These are phyloP conservation scores for Antigone vipio DNA, from an alignment of 2,113 vertebrate species.

Conservation along the genomic window DNA sequence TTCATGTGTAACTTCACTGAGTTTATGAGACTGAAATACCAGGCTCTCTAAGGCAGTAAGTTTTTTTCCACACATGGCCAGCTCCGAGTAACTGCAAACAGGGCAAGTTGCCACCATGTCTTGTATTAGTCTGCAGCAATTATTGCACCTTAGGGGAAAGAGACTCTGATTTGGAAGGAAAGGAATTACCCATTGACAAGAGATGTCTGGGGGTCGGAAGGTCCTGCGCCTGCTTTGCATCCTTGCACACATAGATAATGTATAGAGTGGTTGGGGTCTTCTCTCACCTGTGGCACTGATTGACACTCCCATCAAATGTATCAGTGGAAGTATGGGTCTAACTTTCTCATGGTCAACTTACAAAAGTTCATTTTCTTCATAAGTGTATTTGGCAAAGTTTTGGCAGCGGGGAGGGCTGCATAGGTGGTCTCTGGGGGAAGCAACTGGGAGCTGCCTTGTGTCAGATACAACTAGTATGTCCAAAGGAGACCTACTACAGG, in stretches of 20 bases:
- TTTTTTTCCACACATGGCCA: background rate
- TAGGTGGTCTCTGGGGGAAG: background rate
- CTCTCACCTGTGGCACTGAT: background rate
- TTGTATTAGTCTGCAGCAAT: background rate
- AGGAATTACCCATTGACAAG: background rate
- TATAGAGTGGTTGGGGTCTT: background rate
- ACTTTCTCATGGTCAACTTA: background rate
- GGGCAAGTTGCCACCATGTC: background rate
- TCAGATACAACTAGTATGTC: background rate
- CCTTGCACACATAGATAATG: background rate
- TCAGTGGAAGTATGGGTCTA: background rate
- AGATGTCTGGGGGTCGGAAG: background rate
- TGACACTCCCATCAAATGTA: background rate
- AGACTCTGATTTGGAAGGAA: background rate
- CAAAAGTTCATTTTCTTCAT: background rate
- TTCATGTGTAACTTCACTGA: background rate
- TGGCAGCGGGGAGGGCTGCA: background rate
- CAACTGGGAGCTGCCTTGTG: background rate
- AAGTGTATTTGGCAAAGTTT: background rate
- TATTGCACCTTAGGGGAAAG: background rate
- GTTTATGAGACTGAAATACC: background rate
- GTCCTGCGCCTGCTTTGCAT: background rate
- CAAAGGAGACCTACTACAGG: background rate
- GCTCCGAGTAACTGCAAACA: background rate
- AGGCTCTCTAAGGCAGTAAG: background rate